These are phyloP conservation scores for Spinus pinus DNA, from an alignment of 2,797 vertebrate species.

Conservation along the genomic window DNA sequence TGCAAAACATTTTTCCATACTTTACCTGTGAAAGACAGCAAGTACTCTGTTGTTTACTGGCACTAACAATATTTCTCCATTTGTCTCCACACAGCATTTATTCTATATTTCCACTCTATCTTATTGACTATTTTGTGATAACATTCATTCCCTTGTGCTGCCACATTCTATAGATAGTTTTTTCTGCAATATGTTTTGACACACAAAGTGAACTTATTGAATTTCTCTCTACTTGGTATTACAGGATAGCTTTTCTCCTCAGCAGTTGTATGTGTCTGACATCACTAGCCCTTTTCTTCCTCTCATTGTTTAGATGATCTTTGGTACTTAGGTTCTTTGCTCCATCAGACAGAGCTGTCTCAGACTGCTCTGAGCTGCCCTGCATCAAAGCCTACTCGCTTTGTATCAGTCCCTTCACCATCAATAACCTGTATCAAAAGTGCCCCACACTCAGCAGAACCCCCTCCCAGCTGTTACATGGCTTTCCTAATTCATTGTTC, in stretches of 20 bases:
- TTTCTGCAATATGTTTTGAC: conserved; percentile 25
- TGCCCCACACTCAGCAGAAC: background rate
- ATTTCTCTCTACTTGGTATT: conserved; percentile 4
- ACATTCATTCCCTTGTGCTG: conserved; percentile 8
- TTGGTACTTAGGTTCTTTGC: background rate
- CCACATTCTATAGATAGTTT: background rate
- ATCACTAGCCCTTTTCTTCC: background rate
- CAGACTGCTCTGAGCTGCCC: background rate
- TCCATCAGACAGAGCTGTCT: conserved; percentile 2
- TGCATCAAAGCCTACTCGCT: background rate
- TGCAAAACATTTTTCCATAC: background rate
- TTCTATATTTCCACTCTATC: conserved; percentile 44
- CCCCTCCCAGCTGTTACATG: background rate
- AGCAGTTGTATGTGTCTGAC: background rate
- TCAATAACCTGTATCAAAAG: background rate
- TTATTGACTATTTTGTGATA: conserved; percentile 37
- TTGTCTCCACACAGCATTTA: conserved; percentile 7
- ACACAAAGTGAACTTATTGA: conserved; percentile 31
- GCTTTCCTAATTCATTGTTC: background rate
- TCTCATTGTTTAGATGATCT: conserved; percentile 3
- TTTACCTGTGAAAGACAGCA: background rate
- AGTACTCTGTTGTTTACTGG: background rate
- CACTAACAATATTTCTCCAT: conserved; percentile 8
- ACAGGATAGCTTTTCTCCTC: conserved; percentile 32
- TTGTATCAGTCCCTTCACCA: background rate